Percentiles rank a stretch among this genome's conserved stretches.
Evolutionary conservation across 2,888 invertebrate species (phyloP).

Genomic region (Poecilus cupreus): DNA sequence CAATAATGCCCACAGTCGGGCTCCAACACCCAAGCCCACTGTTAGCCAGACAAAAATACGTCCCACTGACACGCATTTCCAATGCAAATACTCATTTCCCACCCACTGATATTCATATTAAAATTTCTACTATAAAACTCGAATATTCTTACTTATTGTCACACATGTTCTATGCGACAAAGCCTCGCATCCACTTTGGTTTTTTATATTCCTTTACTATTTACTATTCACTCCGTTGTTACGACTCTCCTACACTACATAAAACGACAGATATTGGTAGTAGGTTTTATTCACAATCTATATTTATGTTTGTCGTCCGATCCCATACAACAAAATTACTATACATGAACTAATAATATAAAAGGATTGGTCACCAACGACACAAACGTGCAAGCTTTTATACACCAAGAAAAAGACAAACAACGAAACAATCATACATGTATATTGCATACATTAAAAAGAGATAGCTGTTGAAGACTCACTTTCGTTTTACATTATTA

Average conservation of each 20-base stretch:
- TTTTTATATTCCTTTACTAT: background rate
- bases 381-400: too few relatives aligned
- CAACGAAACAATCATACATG: too few relatives aligned
- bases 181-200: background rate
- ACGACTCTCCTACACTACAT: background rate
- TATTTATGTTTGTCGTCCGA: background rate
- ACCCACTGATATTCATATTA: slow-evolving; percentile 27
- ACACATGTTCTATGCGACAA: background rate
- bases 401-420: too few relatives aligned
- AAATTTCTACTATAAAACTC: background rate
- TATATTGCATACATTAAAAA: too few relatives aligned
- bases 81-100: slow-evolving; percentile 41
- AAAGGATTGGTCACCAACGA: too few relatives aligned
- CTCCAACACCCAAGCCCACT: slow-evolving; percentile 18
- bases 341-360: too few relatives aligned
- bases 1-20: slow-evolving; percentile 42
- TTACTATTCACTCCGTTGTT: background rate
- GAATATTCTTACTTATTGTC: slow-evolving; percentile 43
- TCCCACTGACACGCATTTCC: slow-evolving; percentile 36
- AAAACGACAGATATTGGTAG: slow-evolving; percentile 10
- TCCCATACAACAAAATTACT: too few relatives aligned
- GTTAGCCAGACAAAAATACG: slow-evolving; percentile 6
- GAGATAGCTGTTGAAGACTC: too few relatives aligned
- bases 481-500: too few relatives aligned
- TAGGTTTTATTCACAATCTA: slow-evolving; percentile 24